Evolutionary conservation across 2,797 vertebrate species (phyloP), one percentile per base, ranked within the genome.

Genomic region (Trachops cirrhosus): DNA sequence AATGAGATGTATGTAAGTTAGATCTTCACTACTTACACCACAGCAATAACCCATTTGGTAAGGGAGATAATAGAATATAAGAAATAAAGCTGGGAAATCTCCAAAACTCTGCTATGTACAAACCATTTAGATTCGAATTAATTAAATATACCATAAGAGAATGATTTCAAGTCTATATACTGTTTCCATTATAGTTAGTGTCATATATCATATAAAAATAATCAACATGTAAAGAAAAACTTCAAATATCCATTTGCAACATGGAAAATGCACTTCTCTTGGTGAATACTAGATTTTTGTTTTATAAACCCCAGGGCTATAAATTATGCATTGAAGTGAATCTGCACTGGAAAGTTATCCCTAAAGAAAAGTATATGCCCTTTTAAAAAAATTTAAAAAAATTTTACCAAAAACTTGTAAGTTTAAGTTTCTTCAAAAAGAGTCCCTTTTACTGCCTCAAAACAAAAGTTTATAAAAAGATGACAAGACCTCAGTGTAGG

Each of bases 251-350:
- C 3, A 85, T 62, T 37, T 73, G 52, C 32, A 92, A 46, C 39
- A 24, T 88, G 26, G 74, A 82, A 83, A 77, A 34, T 46, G 34
- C 5, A 4, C 19, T 6, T 32, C 19, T 77, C 46, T 70, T 12
- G 1, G 64, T 54, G 37, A 67, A 9, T 57, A 24, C 4, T 75
- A 15, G 8, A 21, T 46, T 41, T 83, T 90, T 79, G 29, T 39
- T 64, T 88, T 68, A 89, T 92, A 79, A 95, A 94, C 79, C 39
- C 8, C 16, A 80, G 73, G 54, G 29, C 14, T 74, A 75, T 93
- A 67, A 21, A 79, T 68, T 89, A 74, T 59, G 11, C 74, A 91
- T 34, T 67, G 70, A 95, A 62, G 16, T 57, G 34, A 57, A 24
- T 29, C 50, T 41, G 1, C 22, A 79, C 59, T 88, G 73, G 5